Evolutionary conservation across 1,140 invertebrate genomes (phyloP).

Genomic region (Ganaspis sp.): DNA sequence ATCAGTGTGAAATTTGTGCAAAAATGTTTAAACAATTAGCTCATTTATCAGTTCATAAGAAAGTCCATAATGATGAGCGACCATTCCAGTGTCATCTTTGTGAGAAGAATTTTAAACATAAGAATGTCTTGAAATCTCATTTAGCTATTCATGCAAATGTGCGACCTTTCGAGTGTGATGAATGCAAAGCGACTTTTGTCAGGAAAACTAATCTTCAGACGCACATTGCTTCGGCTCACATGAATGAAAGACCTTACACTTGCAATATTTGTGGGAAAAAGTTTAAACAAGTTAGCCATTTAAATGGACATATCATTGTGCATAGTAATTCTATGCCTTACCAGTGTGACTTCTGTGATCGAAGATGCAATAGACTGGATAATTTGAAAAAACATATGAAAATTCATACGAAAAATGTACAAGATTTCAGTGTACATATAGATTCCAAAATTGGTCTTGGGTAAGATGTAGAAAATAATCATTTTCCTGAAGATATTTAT

Average conservation of each 20-base stretch:
- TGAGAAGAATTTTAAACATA: conserved; percentile 74
- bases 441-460: neutral
- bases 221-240: conserved; percentile 69
- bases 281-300: conserved; percentile 70
- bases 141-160: conserved; percentile 67
- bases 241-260: conserved; percentile 75
- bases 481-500: too few relatives aligned
- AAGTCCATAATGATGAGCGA: conserved; percentile 83
- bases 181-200: conserved; percentile 67
- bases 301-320: conserved; percentile 67
- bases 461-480: too few relatives aligned
- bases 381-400: conserved; percentile 69
- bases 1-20: conserved; percentile 68
- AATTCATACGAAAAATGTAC: conserved; percentile 59
- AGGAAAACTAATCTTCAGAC: conserved; percentile 68
- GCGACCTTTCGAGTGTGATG: conserved; percentile 65
- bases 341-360: conserved; percentile 65
- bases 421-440: neutral
- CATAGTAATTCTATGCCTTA: conserved; percentile 68
- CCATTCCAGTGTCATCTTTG: conserved; percentile 82
- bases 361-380: conserved; percentile 64
- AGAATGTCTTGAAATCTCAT: conserved; percentile 66
- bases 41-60: conserved; percentile 75
- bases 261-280: conserved; percentile 75
- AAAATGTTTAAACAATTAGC: conserved; percentile 76